Base-by-base conservation (phyloP, 2,797 vertebrate species). In the Apogon talboti region DNA sequence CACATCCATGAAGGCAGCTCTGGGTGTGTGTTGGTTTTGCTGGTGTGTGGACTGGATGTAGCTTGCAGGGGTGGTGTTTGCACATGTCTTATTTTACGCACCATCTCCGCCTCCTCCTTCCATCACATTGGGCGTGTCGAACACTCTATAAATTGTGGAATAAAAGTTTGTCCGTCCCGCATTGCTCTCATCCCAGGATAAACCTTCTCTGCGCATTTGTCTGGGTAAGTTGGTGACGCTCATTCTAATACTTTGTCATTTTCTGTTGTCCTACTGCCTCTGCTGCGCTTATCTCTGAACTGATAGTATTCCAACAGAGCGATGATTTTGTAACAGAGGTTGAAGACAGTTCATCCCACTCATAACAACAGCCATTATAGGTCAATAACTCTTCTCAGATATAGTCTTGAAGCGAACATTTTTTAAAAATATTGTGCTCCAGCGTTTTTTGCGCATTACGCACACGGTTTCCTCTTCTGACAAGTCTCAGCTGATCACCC, bases 41-140 rank as follows among this genome's bases (percentile, higher is more conserved):
- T 28, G 24, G 24, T 28, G 24, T 28, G 24, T 28, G 4, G 6
- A 4, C 24, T 5, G 24, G 24, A 28, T 28, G 2, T 28, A 28
- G 24, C 4, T 28, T 14, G 18, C 9, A 12, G 40, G 7, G 13
- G 52, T 43, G 40, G 54, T 56, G 41, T 56, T 56, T 56, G 54
- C 40, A 12, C 41, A 43, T 43, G 53, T 18, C 38, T 43, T 7
- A 3, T 21, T 5, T n/a, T 12, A 30, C 19, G 30, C n/a, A 47
- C 8, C 4, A 35, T 57, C 41, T n/a, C 30, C 4, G 9, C 13
- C 12, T 8, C 3, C 37, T 68, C 70, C 69, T 64, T 71, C 42
- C 79, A 61, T 70, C 52, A 19, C 0, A 13, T 11, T 53, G 87
- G 87, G 90, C 82, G 92, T 91, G 69, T 84, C 76, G 78, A 1